Evolutionary conservation across 2,888 invertebrate genomes (phyloP), one percentile per base, ranked within the genome.

Genomic region (Pantelozetes paolii): DNA sequence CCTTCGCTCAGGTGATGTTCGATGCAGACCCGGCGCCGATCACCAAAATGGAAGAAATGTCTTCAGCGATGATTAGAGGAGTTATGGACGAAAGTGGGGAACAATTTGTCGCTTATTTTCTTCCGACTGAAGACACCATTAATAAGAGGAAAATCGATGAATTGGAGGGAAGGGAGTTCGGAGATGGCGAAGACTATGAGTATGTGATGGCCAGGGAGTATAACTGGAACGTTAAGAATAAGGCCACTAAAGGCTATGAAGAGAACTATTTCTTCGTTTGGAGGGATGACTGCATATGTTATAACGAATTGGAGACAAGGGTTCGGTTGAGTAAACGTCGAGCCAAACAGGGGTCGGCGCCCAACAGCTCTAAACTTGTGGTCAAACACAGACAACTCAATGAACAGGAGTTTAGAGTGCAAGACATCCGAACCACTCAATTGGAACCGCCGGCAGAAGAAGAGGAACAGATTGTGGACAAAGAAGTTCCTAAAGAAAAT

Each of bases 31-130:
- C 98, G 13, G 94, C 97, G 8, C 95, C 96, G 0, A 75, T 64
- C 13, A 76, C 74, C 20, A 73, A 76, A 71, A 72, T 72, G 79
- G 96, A 97, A 82, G 94, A 96, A 82, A 97, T 98, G 96, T 95
- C 95, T 36, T 96, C 98, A 83, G 98, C 97, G 80, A 96, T 98
- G 94, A 97, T 98, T 84, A 92, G 94, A 82, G 99, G 98, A 89
- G 97, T 99, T 82, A 95, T 96, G 90, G 98, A 99, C 81, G 95
- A 96, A 83, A 94, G 93, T 80, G 97, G 98, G 28, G 96, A 98
- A 83, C 97, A 98, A 83, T 99, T 98, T 84, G 98, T 99, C 0
- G 98, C 97, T 0, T 98, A 99, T 84, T 99, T 99, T 85, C 84
- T 98, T 77, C 99, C 99, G 0, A 91, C 94, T 0, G 93, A 94